These are phyloP conservation scores for Drosophila cracens DNA, from an alignment of 2,888 invertebrate genomes.

Conservation along the genomic window DNA sequence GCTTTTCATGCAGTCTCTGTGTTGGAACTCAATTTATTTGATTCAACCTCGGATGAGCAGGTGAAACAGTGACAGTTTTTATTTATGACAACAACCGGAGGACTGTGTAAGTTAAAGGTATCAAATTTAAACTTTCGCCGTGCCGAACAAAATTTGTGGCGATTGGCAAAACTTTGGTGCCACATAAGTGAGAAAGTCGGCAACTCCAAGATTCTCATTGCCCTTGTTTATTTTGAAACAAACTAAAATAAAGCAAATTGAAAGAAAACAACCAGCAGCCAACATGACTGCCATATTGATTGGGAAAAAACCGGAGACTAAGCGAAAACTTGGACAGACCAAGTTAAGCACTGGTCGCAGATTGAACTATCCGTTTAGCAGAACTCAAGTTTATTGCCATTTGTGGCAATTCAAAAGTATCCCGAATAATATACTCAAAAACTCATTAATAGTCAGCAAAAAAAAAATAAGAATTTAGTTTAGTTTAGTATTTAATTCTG, in stretches of 20 bases:
- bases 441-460: slow-evolving; percentile 13
- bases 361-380: slow-evolving; percentile 30
- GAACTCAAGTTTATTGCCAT: slow-evolving; percentile 41
- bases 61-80: slow-evolving; percentile 16
- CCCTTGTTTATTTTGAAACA: slow-evolving; percentile 58
- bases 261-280: slow-evolving; percentile 55
- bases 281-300: slow-evolving; percentile 5
- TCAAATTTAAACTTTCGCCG: slow-evolving; percentile 56
- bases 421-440: slow-evolving; percentile 29
- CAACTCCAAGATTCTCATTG: slow-evolving; percentile 28
- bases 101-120: slow-evolving; percentile 58
- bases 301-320: neutral
- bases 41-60: slow-evolving; percentile 11
- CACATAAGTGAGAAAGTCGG: slow-evolving; percentile 57
- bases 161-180: slow-evolving; percentile 70
- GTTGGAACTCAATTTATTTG: slow-evolving; percentile 33
- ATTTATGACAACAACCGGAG: slow-evolving; percentile 51
- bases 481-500: neutral
- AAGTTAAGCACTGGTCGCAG: slow-evolving; percentile 18
- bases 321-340: slow-evolving; percentile 22
- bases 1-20: slow-evolving; percentile 53
- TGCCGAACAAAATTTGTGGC: slow-evolving; percentile 44
- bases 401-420: slow-evolving; percentile 32
- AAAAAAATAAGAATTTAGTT: neutral
- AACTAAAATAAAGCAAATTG: slow-evolving; percentile 54